Conservation (phyloP, 2,888 invertebrate genomes). For the Ornithoptera alexandrae region DNA sequence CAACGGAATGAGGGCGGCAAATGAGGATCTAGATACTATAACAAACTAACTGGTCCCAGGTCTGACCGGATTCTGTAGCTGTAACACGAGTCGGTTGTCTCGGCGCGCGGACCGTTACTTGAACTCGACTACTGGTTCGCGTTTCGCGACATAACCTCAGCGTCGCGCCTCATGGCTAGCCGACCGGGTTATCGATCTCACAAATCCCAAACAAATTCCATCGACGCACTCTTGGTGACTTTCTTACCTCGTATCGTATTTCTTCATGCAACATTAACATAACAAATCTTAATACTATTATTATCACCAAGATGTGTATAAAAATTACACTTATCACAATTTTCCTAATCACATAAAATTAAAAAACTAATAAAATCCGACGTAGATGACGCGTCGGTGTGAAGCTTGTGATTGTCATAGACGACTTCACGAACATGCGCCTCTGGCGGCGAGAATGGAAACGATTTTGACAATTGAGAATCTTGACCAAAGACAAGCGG, state of each 20-base stretch:
- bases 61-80: conserved; percentile 72
- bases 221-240: conserved; percentile 46
- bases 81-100: conserved; percentile 66
- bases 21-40: conserved; percentile 73
- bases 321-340: conserved; percentile 79
- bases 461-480: conserved; percentile 27
- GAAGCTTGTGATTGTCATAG: conserved; percentile 62
- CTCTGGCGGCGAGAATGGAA: conserved; percentile 38
- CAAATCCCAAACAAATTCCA: conserved; percentile 74
- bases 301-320: conserved; percentile 77
- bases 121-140: conserved; percentile 74
- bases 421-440: conserved; percentile 39
- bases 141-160: conserved; percentile 77
- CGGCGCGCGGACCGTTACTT: conserved; percentile 74
- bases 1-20: conserved; percentile 74
- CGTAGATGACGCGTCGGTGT: conserved; percentile 72
- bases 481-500: conserved; percentile 9
- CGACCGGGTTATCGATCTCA: conserved; percentile 78
- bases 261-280: conserved; percentile 71
- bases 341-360: conserved; percentile 73
- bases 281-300: conserved; percentile 77
- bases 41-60: conserved; percentile 70
- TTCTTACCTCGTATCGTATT: conserved; percentile 74
- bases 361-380: conserved; percentile 74
- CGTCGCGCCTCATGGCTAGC: conserved; percentile 77